These are phyloP conservation scores for Hydrotaea cyrtoneurina DNA, from an alignment of 2,888 invertebrate genomes.

Conservation along the genomic window DNA sequence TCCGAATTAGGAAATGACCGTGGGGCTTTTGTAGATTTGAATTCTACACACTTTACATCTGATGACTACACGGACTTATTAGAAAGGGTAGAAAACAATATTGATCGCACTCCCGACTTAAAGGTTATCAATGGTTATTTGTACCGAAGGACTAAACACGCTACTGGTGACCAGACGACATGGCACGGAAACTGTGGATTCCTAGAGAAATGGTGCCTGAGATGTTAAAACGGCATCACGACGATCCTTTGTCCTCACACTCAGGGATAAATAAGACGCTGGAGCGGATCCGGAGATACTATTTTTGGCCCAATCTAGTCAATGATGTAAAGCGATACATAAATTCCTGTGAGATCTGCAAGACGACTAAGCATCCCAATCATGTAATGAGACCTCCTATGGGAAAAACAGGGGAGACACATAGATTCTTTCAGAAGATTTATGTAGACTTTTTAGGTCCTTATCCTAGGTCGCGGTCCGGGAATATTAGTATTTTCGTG, in stretches of 20 bases:
- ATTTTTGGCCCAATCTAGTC: background rate
- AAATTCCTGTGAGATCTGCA: background rate
- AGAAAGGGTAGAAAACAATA: background rate
- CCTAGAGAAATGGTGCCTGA: background rate
- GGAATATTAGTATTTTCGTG: too few species aligned
- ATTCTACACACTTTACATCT: conserved; percentile 14
- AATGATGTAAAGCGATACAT: conserved; percentile 1
- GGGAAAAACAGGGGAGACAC: conserved; percentile 33
- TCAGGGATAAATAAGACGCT: conserved; percentile 4
- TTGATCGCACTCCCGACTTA: conserved; percentile 13
- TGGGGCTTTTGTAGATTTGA: conserved; percentile 24
- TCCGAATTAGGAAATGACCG: background rate
- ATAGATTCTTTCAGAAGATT: conserved; percentile 42
- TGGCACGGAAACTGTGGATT: conserved; percentile 29
- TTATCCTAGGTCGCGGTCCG: conserved; percentile 34
- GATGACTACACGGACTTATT: conserved; percentile 19
- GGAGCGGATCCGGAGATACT: background rate
- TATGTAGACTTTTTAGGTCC: conserved; percentile 6
- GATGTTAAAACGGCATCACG: background rate
- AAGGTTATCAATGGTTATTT: background rate
- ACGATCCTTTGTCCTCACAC: background rate
- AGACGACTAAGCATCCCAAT: conserved; percentile 31
- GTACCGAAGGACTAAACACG: conserved; percentile 1
- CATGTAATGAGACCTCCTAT: conserved; percentile 15
- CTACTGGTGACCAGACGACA: background rate